These are phyloP conservation scores for Euphydryas editha DNA, from an alignment of 2,888 invertebrate genomes.

Conservation along the genomic window DNA sequence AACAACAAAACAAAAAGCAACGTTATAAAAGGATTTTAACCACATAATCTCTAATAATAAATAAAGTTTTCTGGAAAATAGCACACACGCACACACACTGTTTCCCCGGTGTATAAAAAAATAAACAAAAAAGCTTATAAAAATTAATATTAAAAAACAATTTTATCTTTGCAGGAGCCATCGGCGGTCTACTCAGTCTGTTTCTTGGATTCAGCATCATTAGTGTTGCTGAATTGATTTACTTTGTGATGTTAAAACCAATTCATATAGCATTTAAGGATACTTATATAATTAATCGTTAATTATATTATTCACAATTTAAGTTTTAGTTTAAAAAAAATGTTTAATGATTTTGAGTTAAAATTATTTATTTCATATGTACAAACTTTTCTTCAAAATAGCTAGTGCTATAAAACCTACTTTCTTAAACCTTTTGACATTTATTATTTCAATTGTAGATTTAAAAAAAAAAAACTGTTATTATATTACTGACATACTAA, in stretches of 20 bases:
- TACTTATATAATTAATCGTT: slow-evolving; percentile 13
- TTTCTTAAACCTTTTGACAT: too few relatives aligned
- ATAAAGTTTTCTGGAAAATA: too few relatives aligned
- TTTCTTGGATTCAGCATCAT: slow-evolving; percentile 80
- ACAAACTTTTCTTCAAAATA: not conserved
- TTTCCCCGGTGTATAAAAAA: too few relatives aligned
- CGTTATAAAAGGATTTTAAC: too few relatives aligned
- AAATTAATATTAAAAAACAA: too few relatives aligned
- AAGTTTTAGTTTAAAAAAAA: not conserved
- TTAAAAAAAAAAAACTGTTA: not conserved
- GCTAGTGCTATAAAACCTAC: too few relatives aligned
- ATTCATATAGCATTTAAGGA: slow-evolving; percentile 36
- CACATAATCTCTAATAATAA: too few relatives aligned
- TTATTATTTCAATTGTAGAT: too few relatives aligned
- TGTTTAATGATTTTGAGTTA: not conserved
- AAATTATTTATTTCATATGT: not conserved
- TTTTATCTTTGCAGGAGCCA: slow-evolving; percentile 61
- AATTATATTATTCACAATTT: not conserved
- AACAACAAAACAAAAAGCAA: too few relatives aligned
- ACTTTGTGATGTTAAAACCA: slow-evolving; percentile 70
- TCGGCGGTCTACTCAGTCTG: slow-evolving; percentile 76
- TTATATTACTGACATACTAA: not conserved
- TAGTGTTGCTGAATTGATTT: slow-evolving; percentile 73
- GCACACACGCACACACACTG: too few relatives aligned
- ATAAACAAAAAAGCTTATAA: too few relatives aligned